Base-by-base conservation (phyloP, 2,113 vertebrate species). In the Syngnathoides biaculeatus region DNA sequence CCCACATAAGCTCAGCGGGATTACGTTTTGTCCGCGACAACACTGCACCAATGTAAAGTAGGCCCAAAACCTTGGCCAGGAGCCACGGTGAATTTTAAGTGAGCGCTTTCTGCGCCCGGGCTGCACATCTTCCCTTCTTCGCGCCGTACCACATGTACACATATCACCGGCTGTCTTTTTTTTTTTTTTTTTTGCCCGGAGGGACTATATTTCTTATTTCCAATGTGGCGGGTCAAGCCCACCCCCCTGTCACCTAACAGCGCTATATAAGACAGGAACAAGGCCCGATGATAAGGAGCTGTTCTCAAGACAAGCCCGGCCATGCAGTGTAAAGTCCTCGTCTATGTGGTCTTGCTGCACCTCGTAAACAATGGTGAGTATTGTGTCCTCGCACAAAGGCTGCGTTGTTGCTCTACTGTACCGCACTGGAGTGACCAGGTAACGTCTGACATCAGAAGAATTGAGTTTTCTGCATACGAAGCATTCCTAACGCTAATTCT, bases 321-420 rank as follows among this genome's bases (percentile, higher is more conserved):
- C 77, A 90, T 92, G 90, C 53, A 50, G 89, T 88, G 79, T 90
- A 92, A 91, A 93, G 92, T 93, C 89, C 90, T 92, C 80, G 19
- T 80, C 79, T 73, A 15, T 73, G 67, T 76, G 69, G 74, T 74
- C 72, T 57, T 89, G 26, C 75, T 90, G 82, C 65, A 79, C 61
- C 76, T 88, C 80, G 63, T 90, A 86, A 89, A 87, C 52, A 72
- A 64, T 45, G 89, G 92, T 93, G 85, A 91, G 92, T 92, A 82
- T 66, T 71, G 71, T 60, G 68, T 22, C 53, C 24, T 56, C 65
- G 22, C 45, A 67, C 71, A 68, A 67, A 67, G 27, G 38, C 67
- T 12, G 59, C 55, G 30, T 26, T 72, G 66, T 56, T 68, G 42
- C 13, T 76, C 65, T 68, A 12, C 26, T 8, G 7, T 2, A 35